phyloP scores from a whole-genome alignment of 2,797 vertebrate species.

The Silurus aristotelis region DNA sequence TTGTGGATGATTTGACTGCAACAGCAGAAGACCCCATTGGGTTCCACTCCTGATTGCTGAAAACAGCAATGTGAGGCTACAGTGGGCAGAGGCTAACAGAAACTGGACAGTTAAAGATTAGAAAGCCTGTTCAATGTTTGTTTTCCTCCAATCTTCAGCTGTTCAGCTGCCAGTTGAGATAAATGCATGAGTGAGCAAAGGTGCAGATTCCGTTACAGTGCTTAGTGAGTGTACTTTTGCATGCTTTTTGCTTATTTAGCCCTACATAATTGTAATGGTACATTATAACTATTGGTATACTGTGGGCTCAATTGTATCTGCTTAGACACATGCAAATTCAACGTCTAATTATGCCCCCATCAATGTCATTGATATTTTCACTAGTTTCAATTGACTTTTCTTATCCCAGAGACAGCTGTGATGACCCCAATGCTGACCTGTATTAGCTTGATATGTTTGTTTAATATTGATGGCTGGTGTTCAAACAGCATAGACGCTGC shows the following conservation, averaged over 20 bases:
- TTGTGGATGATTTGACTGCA: neutral
- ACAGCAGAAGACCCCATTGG: neutral
- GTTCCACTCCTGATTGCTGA: neutral
- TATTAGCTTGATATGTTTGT: constrained; percentile 10
- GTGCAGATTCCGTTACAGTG: neutral
- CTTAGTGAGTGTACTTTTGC: neutral
- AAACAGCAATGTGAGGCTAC: neutral
- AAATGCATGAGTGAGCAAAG: neutral
- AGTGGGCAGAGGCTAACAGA: neutral
- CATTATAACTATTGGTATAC: neutral
- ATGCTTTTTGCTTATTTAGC: neutral
- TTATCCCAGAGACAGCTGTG: neutral
- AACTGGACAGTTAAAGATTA: neutral
- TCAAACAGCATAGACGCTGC: neutral
- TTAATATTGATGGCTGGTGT: neutral
- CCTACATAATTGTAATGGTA: neutral
- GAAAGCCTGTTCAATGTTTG: neutral
- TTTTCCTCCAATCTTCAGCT: neutral
- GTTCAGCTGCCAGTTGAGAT: neutral
- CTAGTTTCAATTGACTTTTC: neutral
- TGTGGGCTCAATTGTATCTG: neutral
- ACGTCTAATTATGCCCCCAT: neutral
- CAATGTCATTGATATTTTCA: neutral
- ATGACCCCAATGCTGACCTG: neutral
- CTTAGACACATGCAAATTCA: neutral